phyloP scores from a whole-genome alignment of 2,888 invertebrate genomes.

The Acronicta aceris region DNA sequence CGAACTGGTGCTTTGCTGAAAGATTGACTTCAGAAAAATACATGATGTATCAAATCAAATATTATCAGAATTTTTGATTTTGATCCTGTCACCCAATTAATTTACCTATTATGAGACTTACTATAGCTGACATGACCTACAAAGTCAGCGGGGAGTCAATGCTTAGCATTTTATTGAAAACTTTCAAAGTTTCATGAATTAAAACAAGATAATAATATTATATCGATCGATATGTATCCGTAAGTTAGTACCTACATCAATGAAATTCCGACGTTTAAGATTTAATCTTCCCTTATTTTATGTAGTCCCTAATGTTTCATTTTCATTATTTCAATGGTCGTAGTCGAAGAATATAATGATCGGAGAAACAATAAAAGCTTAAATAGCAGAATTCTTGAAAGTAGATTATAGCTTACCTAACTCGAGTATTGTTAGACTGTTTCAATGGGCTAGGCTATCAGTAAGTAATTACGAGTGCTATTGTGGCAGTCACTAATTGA shows the following conservation, averaged over 20 bases:
- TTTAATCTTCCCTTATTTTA: not conserved
- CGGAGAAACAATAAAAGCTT: not conserved
- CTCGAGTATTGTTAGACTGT: slow-evolving; percentile 12
- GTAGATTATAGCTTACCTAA: slow-evolving; percentile 8
- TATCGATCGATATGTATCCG: no score
- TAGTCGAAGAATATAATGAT: not conserved
- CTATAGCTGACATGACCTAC: no score
- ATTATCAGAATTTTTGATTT: no score
- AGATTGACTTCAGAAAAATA: not conserved
- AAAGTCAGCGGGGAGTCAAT: no score
- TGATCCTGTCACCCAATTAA: no score
- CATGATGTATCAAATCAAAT: no score
- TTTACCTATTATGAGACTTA: no score
- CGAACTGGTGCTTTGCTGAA: not conserved
- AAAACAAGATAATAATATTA: no score
- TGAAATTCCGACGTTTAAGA: no score
- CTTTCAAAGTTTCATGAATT: no score
- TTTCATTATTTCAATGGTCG: not conserved
- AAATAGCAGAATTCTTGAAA: slow-evolving; percentile 10
- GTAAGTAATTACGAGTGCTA: slow-evolving; percentile 26
- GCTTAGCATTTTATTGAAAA: no score
- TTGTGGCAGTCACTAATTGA: slow-evolving; percentile 35
- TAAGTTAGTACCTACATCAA: no score
- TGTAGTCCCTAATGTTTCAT: not conserved
- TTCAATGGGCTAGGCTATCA: slow-evolving; percentile 13